Percentiles rank a stretch among this genome's conserved stretches.
These are phyloP conservation scores for Harpagifer antarcticus DNA, from an alignment of 2,797 vertebrate species.

Conservation along the genomic window DNA sequence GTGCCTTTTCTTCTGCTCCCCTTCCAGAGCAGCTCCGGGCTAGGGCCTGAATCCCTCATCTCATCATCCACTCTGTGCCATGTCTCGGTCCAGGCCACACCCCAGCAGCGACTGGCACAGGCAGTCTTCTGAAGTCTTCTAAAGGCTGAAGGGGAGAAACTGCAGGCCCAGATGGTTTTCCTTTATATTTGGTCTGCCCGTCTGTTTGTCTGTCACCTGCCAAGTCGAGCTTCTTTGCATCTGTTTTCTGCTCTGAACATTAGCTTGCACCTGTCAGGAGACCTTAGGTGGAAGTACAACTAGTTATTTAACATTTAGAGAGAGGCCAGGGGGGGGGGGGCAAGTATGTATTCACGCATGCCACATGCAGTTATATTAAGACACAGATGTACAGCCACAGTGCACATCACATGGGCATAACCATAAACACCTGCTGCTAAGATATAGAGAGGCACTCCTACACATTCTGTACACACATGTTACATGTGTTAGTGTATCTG, in stretches of 20 bases:
- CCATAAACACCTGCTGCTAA: conserved; percentile 46
- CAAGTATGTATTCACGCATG: conserved; percentile 26
- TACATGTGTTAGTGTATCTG: conserved; percentile 27
- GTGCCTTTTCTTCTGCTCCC: conserved; percentile 63
- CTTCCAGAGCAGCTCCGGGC: conserved; percentile 65
- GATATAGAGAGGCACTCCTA: conserved; percentile 54
- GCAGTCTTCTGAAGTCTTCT: conserved; percentile 47
- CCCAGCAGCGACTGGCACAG: conserved; percentile 63
- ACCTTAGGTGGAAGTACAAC: conserved; percentile 54
- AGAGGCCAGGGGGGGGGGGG: neutral
- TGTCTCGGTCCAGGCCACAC: conserved; percentile 56
- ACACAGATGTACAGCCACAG: conserved; percentile 19
- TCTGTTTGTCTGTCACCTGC: conserved; percentile 41
- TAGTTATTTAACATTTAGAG: conserved; percentile 27
- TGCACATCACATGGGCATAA: conserved; percentile 31
- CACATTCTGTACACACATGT: conserved; percentile 42
- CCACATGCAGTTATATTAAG: conserved; percentile 45
- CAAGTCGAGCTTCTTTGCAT: conserved; percentile 33
- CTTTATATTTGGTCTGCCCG: conserved; percentile 39
- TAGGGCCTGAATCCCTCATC: conserved; percentile 59
- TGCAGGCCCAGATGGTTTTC: conserved; percentile 61
- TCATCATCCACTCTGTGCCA: conserved; percentile 59
- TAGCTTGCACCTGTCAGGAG: conserved; percentile 35
- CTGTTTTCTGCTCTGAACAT: conserved; percentile 47
- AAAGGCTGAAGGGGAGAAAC: conserved; percentile 37